Conservation (phyloP, 2,797 vertebrate species). For the Crotalus adamanteus region DNA sequence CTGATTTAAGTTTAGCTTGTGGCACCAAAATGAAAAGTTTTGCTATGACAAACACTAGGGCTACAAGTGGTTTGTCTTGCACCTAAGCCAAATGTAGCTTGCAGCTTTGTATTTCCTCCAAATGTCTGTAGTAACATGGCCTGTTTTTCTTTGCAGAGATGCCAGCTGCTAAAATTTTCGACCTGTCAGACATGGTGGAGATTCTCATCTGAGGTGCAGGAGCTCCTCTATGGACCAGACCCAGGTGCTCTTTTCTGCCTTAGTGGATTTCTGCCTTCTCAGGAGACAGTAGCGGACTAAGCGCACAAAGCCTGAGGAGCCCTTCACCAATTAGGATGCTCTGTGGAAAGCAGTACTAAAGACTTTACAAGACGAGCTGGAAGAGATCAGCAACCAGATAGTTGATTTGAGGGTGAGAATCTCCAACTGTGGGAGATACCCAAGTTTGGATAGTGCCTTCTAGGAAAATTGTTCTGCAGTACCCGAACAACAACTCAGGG, state of each 20-base stretch:
- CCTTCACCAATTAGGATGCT: background rate
- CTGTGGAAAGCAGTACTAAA: background rate
- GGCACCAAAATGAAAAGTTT: background rate
- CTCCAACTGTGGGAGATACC: background rate
- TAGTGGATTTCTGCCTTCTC: conserved; percentile 1
- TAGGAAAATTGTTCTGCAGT: background rate
- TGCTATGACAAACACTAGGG: background rate
- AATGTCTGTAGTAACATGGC: background rate
- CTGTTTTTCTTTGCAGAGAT: conserved; percentile 51
- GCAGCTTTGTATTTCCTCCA: background rate
- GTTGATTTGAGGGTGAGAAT: background rate
- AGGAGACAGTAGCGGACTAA: background rate
- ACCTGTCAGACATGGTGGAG: conserved; percentile 76
- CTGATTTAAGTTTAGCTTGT: background rate
- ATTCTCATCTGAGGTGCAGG: conserved; percentile 72
- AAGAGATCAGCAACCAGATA: background rate
- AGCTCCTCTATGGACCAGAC: background rate
- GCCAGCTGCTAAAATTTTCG: conserved; percentile 52
- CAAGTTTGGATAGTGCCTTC: background rate
- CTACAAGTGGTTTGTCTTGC: background rate
- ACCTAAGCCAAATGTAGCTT: background rate
- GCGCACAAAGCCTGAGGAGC: background rate
- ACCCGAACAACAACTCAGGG: background rate
- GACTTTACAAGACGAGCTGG: background rate
- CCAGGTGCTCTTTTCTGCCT: conserved; percentile 16